Evolutionary conservation across 2,888 invertebrate species (phyloP), one percentile per base, ranked within the genome.

Genomic region (Acanthococcus lagerstroemiae): DNA sequence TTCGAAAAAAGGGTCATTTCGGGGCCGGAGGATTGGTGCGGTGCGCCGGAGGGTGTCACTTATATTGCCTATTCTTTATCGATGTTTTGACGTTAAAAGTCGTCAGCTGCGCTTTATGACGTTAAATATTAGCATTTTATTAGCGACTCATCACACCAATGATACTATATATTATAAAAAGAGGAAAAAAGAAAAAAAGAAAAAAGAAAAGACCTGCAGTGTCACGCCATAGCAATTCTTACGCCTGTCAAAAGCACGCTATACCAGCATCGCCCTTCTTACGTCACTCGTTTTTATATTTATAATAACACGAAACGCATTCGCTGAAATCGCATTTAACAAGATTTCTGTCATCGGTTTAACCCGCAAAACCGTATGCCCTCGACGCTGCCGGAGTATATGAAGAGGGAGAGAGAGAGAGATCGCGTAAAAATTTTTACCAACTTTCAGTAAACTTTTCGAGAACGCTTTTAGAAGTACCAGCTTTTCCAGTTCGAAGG

Each of bases 51-150:
- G 61, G 50, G 54, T 61, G 61, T 50, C 61, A 52, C 46, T 61
- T 61, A 61, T 61, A 61, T 61, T 61, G 61, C 61, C 61, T 61
- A 61, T 61, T 61, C 61, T 61, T 61, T 61, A 61, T 61, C 61
- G 48, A 61, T 61, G 61, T 50, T 61, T 61, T 61, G 61, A 61
- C 61, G 61, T 61, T 61, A 52, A 52, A 61, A 61, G 61, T 61
- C 61, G 61, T 61, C 61, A 61, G 61, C 61, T 61, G 61, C 61
- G 61, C 61, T 61, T 61, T 61, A 61, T 61, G 52, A 61, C 61
- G 61, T 61, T 61, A 61, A 61, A 61, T 61, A 61, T 61, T 61
- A 61, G 61, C 61, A 61, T 61, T 61, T 61, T 61, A 61, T 61
- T 61, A 61, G 61, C 61, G 61, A 61, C 61, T 61, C 61, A 61